A percentile compares a stretch with the other conserved stretches of the same genome.
phyloP scores from a whole-genome alignment of 2,797 vertebrate genomes.

The Urocyon cinereoargenteus region DNA sequence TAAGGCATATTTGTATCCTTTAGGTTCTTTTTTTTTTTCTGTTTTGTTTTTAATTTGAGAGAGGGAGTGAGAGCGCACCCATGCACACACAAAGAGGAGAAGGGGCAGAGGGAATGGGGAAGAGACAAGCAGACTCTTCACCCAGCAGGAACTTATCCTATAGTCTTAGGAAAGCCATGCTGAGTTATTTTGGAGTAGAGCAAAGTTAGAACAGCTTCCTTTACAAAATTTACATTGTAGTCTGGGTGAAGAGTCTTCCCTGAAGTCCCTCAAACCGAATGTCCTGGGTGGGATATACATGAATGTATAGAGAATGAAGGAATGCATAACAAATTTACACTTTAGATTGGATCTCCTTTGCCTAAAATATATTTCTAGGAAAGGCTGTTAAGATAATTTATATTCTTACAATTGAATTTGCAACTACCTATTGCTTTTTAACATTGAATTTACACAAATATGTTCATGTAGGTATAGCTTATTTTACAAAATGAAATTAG shows the following conservation, averaged over 20 bases:
- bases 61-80: neutral
- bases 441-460: neutral
- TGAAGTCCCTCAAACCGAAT: neutral
- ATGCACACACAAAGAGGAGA: too few species aligned
- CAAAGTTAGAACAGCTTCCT: neutral
- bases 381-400: neutral
- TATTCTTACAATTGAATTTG: neutral
- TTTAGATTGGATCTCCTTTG: neutral
- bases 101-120: neutral
- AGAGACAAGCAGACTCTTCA: neutral
- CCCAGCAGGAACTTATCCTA: neutral
- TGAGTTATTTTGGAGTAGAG: neutral
- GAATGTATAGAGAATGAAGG: neutral
- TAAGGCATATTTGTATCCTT: neutral
- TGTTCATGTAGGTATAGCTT: neutral
- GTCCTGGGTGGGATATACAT: neutral
- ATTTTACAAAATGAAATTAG: neutral
- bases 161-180: neutral
- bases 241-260: neutral
- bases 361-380: neutral
- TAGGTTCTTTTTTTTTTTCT: neutral
- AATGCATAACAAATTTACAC: conserved; percentile 18
- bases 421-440: neutral
- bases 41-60: neutral
- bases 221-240: neutral